Conservation (phyloP, 2,797 vertebrate species). For the Forpus xanthops region DNA sequence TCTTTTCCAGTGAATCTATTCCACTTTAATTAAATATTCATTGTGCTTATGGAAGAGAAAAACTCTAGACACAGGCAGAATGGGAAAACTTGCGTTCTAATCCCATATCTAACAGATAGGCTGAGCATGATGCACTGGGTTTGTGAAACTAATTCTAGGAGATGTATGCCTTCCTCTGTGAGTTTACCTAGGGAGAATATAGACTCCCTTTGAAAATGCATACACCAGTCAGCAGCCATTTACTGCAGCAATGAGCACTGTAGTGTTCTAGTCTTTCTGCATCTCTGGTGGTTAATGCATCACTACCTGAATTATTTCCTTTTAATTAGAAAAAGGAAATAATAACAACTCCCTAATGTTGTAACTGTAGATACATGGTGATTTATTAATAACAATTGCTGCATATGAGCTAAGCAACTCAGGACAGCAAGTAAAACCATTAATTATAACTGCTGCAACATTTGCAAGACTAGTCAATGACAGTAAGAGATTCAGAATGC, state of each 20-base stretch:
- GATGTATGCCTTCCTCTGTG: background rate
- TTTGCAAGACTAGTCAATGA: background rate
- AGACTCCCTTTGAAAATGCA: background rate
- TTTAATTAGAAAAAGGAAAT: conserved; percentile 22
- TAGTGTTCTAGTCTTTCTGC: background rate
- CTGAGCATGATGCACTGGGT: background rate
- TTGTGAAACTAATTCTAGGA: background rate
- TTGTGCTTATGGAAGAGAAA: background rate
- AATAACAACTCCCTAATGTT: background rate
- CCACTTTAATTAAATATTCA: conserved; percentile 59
- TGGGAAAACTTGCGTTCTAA: background rate
- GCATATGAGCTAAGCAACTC: background rate
- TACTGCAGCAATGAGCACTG: background rate
- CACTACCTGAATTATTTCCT: conserved; percentile 11
- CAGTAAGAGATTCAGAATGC: background rate
- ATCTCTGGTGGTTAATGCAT: background rate
- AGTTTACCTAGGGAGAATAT: background rate
- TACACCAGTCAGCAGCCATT: background rate
- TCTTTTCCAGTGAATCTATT: conserved; percentile 40
- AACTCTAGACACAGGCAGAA: background rate
- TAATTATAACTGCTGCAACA: conserved; percentile 11
- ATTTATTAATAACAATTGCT: conserved; percentile 7
- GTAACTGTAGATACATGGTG: background rate
- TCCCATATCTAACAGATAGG: background rate
- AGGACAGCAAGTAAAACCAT: background rate